These are phyloP conservation scores for Cricetomys ansorgei DNA, from an alignment of 2,113 vertebrate species.

Conservation along the genomic window DNA sequence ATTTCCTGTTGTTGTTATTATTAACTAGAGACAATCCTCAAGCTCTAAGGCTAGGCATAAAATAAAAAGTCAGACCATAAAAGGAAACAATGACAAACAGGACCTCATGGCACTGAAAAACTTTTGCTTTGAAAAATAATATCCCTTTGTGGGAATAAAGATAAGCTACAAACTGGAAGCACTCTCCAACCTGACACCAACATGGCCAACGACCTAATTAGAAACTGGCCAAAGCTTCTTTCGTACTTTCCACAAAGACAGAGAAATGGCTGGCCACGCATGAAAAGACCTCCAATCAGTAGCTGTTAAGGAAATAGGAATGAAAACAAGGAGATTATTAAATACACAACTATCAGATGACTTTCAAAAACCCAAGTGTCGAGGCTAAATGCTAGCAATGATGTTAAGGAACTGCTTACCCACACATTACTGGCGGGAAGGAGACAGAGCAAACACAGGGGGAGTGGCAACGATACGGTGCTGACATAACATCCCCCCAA, in stretches of 20 bases:
- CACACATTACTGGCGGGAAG: not conserved
- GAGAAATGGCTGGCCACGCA: not conserved
- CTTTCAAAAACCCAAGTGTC: not conserved
- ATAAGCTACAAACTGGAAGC: not conserved
- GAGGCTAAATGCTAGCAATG: not conserved
- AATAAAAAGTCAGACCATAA: not conserved
- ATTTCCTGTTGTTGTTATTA: too few relatives aligned
- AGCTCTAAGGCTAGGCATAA: not conserved
- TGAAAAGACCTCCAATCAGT: not conserved
- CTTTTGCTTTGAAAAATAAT: not conserved
- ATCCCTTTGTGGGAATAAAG: too few relatives aligned
- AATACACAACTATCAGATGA: not conserved
- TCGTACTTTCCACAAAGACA: not conserved
- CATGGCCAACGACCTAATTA: not conserved
- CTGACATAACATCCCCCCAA: too few relatives aligned
- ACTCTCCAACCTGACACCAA: not conserved
- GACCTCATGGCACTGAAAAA: not conserved
- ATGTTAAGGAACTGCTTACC: not conserved
- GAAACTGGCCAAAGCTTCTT: not conserved
- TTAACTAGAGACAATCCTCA: not conserved
- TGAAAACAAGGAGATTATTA: not conserved
- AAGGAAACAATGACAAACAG: not conserved
- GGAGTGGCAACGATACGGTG: too few relatives aligned
- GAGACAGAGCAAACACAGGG: not conserved
- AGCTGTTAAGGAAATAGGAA: not conserved